Evolutionary conservation across 2,888 invertebrate genomes (phyloP), one percentile per base, ranked within the genome.

Genomic region (Rotaria socialis): DNA sequence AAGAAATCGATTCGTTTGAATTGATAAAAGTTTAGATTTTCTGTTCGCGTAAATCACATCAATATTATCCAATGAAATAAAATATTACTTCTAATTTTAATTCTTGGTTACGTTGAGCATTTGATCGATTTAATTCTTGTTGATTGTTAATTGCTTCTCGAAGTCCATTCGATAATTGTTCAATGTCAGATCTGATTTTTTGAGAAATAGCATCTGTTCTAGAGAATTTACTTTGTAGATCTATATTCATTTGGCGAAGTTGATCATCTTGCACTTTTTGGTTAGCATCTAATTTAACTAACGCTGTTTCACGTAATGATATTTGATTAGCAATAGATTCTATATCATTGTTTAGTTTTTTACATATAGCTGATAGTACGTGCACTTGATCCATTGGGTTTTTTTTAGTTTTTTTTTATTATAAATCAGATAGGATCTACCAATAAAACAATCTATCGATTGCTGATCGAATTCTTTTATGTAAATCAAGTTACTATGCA

Each of bases 211-310:
- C 50, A 84, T 86, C 86, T 35, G 85, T 75, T 50, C 56, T 56
- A 27, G 56, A 85, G n/a, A 86, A n/a, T 80, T 85, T 86, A 14
- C 75, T 55, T 60, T 86, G 86, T n/a, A 85, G 27, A 86, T 86
- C 86, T 43, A 84, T 58, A 85, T 86, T 86, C 43, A 86, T 47
- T 47, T 24, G n/a, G 11, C 80, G 80, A n/a, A 80, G n/a, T 22
- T 80, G 80, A 11, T 80, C 80, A 47, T 80, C 80, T 43, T 80
- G 80, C 16, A 35, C 8, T 80, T 43, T 47, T 47, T 80, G 80
- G 47, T 47, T 47, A 6, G 80, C n/a, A 80, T 80, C 80, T 80
- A 47, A 24, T 47, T 80, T 47, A 47, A 8, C 19, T 24, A 80
- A 80, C n/a, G 47, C n/a, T 14, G 80, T 47, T 22, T 80, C 47